Evolutionary conservation across 2,113 vertebrate species (phyloP).

Genomic region (chimpanzee (Pan troglodytes)): NHGRI_mPanTro3-v2.1_pri NC_072404.2:92150001-92150500

Average conservation of each 20-base stretch:
- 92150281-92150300: background rate
- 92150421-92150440: background rate
- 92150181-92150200: background rate
- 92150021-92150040: background rate
- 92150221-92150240: background rate
- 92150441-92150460: background rate
- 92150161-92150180: background rate
- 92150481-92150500: background rate
- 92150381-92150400: background rate
- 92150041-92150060: background rate
- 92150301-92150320: background rate
- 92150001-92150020: background rate
- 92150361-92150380: background rate
- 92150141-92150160: accelerated
- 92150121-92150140: constrained; percentile 15
- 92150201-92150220: background rate
- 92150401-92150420: background rate
- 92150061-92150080: constrained; percentile 35
- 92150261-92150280: background rate
- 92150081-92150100: background rate
- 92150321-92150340: background rate
- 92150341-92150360: background rate
- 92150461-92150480: background rate
- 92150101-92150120: background rate
- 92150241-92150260: background rate